phyloP scores from a whole-genome alignment of 2,797 vertebrate genomes.

The Halcyon badia region DNA sequence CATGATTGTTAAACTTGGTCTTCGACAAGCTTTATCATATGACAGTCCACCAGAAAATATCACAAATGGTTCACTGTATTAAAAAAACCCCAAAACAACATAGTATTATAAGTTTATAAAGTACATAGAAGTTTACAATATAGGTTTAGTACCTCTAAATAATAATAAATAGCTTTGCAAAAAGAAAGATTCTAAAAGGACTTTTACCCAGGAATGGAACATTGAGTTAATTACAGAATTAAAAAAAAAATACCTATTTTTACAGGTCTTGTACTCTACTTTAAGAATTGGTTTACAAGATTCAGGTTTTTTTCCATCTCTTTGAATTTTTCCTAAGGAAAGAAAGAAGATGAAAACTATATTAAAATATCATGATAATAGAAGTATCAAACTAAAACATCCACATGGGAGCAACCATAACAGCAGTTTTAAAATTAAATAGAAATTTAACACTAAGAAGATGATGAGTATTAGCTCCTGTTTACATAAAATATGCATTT shows the following conservation, averaged over 20 bases:
- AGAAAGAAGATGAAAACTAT: constrained; percentile 43
- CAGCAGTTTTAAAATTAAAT: too few species aligned
- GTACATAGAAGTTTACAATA: not conserved
- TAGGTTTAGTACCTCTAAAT: not conserved
- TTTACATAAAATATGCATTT: not conserved
- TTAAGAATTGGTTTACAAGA: constrained; percentile 98
- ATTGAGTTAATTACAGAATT: not conserved
- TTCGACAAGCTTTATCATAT: constrained; percentile 94
- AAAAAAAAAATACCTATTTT: constrained; percentile 85
- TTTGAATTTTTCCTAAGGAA: constrained; percentile 91
- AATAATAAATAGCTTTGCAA: not conserved
- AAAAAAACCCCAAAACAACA: not conserved
- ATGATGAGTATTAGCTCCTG: not conserved
- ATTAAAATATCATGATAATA: not conserved
- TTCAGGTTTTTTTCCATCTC: constrained; percentile 94
- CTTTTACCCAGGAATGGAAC: not conserved
- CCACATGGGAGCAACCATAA: not conserved
- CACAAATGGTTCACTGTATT: constrained; percentile 91
- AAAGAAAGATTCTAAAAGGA: not conserved
- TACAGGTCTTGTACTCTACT: constrained; percentile 96
- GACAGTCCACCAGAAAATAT: constrained; percentile 96
- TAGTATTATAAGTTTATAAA: not conserved
- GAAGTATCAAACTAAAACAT: not conserved
- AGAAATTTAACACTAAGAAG: too few species aligned
- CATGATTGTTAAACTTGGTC: constrained; percentile 98